Percentiles rank a stretch among this genome's conserved stretches.
phyloP scores from a whole-genome alignment of 2,797 vertebrate genomes.

The Catharus ustulatus region DNA sequence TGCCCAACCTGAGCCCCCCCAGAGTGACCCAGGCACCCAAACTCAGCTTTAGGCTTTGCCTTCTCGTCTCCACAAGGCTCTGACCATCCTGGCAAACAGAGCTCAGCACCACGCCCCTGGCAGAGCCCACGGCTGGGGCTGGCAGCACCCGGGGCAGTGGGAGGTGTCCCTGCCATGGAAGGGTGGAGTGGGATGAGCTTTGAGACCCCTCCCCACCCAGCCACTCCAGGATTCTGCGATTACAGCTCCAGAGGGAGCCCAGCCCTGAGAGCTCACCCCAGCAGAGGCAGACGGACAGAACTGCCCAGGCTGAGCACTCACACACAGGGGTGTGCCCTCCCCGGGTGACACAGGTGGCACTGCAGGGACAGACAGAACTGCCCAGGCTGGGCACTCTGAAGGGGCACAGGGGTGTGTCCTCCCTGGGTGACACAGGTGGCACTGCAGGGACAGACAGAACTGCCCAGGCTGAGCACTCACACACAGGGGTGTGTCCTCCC shows the following conservation, averaged over 20 bases:
- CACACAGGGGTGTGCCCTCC: too few relatives aligned
- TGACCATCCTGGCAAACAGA: too few relatives aligned
- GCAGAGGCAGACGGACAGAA: too few relatives aligned
- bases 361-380: too few relatives aligned
- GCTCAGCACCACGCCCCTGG: not conserved
- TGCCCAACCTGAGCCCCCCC: not conserved
- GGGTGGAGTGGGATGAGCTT: not conserved
- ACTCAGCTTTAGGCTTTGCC: not conserved
- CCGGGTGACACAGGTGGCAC: too few relatives aligned
- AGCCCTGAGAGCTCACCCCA: not conserved
- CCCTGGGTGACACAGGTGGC: too few relatives aligned
- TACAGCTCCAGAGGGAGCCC: not conserved
- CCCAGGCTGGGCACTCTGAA: too few relatives aligned
- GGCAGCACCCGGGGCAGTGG: not conserved
- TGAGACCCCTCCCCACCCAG: not conserved
- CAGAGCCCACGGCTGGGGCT: not conserved
- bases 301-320: too few relatives aligned
- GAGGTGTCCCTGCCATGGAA: not conserved
- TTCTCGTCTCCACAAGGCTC: not conserved
- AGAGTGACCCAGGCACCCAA: not conserved
- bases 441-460: not conserved
- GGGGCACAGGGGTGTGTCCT: too few relatives aligned
- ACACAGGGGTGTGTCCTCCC: too few relatives aligned
- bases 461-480: rapidly evolving
- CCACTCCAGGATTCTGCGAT: not conserved